Conservation (phyloP, 2,797 vertebrate genomes). For the Pogonophryne albipinna region DNA sequence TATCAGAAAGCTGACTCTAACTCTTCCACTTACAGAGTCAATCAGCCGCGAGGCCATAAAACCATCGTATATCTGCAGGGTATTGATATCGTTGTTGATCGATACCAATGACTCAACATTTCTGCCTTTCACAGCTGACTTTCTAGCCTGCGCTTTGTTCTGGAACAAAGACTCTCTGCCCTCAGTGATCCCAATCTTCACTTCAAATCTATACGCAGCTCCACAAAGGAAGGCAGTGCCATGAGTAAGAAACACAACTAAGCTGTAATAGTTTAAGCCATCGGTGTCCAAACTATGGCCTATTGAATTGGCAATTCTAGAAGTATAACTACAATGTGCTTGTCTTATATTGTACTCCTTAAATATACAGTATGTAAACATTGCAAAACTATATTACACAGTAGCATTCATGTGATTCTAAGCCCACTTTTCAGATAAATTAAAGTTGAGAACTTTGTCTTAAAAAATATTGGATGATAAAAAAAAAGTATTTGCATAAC, state of each 20-base stretch:
- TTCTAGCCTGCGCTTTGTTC: conserved; percentile 13
- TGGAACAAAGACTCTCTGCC: conserved; percentile 35
- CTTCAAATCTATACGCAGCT: not conserved
- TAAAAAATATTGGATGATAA: no score
- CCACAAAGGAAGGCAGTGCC: not conserved
- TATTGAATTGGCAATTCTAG: no score
- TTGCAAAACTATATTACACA: no score
- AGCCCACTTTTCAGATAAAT: no score
- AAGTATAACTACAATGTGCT: no score
- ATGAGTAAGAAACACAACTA: not conserved
- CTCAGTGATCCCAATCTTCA: conserved; percentile 23
- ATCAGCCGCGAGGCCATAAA: conserved; percentile 22
- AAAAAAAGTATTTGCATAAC: no score
- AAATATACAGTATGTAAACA: no score
- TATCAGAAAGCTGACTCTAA: conserved; percentile 5
- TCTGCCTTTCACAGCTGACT: conserved; percentile 31
- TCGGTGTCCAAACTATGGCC: no score
- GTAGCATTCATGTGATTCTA: no score
- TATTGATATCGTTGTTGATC: conserved; percentile 37
- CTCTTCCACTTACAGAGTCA: conserved; percentile 24
- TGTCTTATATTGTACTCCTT: no score
- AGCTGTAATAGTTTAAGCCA: not conserved
- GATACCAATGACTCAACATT: conserved; percentile 35
- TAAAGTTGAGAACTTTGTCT: no score
- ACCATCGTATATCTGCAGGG: conserved; percentile 19